Base-by-base conservation (phyloP, 2,113 vertebrate species). In the Ctenomys sociabilis region DNA sequence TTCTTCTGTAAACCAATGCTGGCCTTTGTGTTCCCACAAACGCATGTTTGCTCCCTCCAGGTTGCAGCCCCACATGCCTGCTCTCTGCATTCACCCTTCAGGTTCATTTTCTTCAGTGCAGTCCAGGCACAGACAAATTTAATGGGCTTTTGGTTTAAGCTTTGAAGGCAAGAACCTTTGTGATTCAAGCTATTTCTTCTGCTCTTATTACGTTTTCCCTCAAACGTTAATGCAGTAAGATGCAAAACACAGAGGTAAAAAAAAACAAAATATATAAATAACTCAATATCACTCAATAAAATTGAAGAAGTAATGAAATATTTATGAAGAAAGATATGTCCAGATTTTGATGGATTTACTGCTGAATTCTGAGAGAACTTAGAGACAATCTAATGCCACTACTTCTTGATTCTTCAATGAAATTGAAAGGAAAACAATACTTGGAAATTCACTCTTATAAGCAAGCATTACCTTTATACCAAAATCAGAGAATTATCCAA, bases 11-110 rank as follows among this genome's bases (percentile, higher is more conserved):
- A 1, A 49, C 3, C 16, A 14, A 1, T 22, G 32, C 19, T 45
- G 6, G 68, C 19, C 40, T 82, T 1, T 10, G 21, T 43, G 28
- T 5, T 84, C 78, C 10, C 11, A 30, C 0, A 66, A 49, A 8
- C 32, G 54, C 6, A 37, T 24, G 52, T 88, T 30, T 37, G 1
- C 43, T 14, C 7, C n/a, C 22, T 6, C 12, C 37, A n/a, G 52
- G 5, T 5, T 21, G 14, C 3, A 0, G 4, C 2, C 10, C 40
- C 8, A 10, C 77, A 37, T 1, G 28, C 8, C 9, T 7, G 17
- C 13, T 37, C 9, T 78, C 57, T 26, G 22, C n/a, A 16, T 5
- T 9, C 24, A 0, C 2, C 7, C 22, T 43, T 28, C 61, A 52
- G 19, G 26, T 6, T 37, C 17, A 32, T 1, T 32, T 2, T 61